Evolutionary conservation across 2,113 vertebrate species (phyloP), one percentile per base, ranked within the genome.

Genomic region (Plecturocebus donacophilus): DNA sequence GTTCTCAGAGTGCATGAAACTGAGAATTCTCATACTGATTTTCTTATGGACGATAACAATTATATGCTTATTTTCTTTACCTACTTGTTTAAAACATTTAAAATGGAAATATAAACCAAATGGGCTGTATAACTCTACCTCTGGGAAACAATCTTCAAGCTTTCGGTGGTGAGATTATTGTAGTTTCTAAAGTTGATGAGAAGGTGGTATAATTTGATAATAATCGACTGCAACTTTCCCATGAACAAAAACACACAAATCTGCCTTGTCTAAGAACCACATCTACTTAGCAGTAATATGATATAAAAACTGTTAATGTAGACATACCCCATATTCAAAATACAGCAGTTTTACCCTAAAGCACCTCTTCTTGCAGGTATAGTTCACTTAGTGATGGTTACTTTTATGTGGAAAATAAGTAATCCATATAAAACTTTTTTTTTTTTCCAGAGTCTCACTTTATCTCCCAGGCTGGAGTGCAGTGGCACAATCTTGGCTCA

Each of bases 31-130:
- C 77, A 49, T 85, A 21, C 13, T 91, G 86, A 83, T 76, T 94
- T 45, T 95, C 71, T 88, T 94, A 20, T 23, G 27, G 64, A 27
- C 42, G 32, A 4, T 89, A 61, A 70, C 20, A 76, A 16, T 91
- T 49, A 23, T 38, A 84, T 86, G 64, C 16, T 84, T 89, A 88
- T 83, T 93, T 83, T 80, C 79, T 89, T 91, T 96, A 38, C 35
- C 21, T 91, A 61, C 56, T 79, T 92, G 30, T 68, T 35, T 16
- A 84, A 47, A 96, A 84, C 27, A 56, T 56, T 77, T 73, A 87
- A 94, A 90, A 90, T 94, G 61, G 40, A 84, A 90, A 80, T 83
- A 66, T 38, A 91, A 97, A 54, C 16, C n/a, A 32, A n/a, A 7
- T 75, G 49, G 38, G 21, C 35, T 35, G 3, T 70, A 1, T 58